Percentiles rank a stretch among this genome's conserved stretches.
phyloP scores from a whole-genome alignment of 2,113 vertebrate species.

The Eublepharis macularius region DNA sequence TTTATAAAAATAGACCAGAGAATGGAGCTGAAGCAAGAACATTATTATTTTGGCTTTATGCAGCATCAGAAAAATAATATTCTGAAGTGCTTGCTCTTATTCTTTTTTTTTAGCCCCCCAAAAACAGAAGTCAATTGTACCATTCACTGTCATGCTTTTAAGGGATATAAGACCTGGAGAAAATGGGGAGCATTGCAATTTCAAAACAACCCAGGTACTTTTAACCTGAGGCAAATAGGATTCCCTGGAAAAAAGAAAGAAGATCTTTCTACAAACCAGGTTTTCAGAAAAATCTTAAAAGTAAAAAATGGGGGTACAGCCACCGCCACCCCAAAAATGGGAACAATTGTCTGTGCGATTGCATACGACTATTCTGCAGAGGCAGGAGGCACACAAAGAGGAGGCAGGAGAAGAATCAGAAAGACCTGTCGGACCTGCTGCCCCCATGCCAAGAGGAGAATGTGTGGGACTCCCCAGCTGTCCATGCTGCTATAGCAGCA shows the following conservation, averaged over 20 bases:
- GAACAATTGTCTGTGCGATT: too few species aligned
- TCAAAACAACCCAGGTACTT: background rate
- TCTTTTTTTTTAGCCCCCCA: constrained; percentile 19
- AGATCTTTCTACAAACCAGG: too few species aligned
- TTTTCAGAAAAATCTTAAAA: too few species aligned
- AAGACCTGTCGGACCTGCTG: too few species aligned
- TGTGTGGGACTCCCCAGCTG: too few species aligned
- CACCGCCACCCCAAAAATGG: too few species aligned
- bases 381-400: too few species aligned
- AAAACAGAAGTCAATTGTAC: constrained; percentile 15
- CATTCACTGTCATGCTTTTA: background rate
- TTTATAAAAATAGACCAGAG: constrained; percentile 9
- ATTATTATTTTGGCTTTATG: constrained; percentile 1
- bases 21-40: constrained; percentile 1
- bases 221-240: constrained; percentile 27
- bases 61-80: background rate
- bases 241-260: too few species aligned
- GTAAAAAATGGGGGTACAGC: background rate
- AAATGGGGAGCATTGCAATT: background rate
- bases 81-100: constrained; percentile 9
- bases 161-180: background rate
- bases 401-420: too few species aligned
- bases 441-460: too few species aligned
- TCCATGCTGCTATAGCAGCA: too few species aligned
- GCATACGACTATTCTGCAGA: too few species aligned